Conservation (phyloP, 37 sponge, comb jelly and placozoan species). For the Chondrilla cf. caribensis region DNA sequence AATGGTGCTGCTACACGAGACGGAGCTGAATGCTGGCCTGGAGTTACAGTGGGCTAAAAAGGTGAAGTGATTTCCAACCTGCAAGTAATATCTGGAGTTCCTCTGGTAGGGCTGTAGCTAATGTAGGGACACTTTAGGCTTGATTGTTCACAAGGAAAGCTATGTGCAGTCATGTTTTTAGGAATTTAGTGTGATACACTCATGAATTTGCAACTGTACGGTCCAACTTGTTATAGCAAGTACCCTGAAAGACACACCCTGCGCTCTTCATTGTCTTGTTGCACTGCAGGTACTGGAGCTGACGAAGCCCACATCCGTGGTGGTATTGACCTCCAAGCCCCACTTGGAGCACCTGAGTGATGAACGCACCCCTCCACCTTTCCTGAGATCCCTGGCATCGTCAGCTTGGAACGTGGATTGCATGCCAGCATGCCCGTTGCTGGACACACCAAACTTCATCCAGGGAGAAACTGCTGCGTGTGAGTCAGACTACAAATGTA, state of each 20-base stretch:
- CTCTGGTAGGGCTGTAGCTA: too few relatives aligned
- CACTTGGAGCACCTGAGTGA: background rate
- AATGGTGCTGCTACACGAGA: background rate
- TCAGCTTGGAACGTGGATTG: background rate
- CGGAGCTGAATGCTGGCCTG: background rate
- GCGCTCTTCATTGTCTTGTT: too few relatives aligned
- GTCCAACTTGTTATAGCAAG: too few relatives aligned
- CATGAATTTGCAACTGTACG: too few relatives aligned
- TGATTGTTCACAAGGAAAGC: too few relatives aligned
- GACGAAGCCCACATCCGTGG: background rate
- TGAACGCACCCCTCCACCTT: background rate
- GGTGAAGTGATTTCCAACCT: background rate
- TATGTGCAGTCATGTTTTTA: too few relatives aligned
- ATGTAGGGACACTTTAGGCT: too few relatives aligned
- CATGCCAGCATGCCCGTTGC: background rate
- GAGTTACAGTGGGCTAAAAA: background rate
- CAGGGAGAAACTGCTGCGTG: conserved; percentile 15
- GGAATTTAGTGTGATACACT: too few relatives aligned
- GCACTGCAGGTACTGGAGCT: background rate
- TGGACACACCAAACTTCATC: conserved; percentile 1
- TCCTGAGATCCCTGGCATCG: background rate
- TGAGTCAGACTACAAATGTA: background rate
- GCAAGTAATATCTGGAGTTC: too few relatives aligned
- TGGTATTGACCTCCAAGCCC: background rate
- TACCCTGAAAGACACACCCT: too few relatives aligned